Evolutionary conservation across 2,888 invertebrate genomes (phyloP).

Genomic region (Torymus tubicola): DNA sequence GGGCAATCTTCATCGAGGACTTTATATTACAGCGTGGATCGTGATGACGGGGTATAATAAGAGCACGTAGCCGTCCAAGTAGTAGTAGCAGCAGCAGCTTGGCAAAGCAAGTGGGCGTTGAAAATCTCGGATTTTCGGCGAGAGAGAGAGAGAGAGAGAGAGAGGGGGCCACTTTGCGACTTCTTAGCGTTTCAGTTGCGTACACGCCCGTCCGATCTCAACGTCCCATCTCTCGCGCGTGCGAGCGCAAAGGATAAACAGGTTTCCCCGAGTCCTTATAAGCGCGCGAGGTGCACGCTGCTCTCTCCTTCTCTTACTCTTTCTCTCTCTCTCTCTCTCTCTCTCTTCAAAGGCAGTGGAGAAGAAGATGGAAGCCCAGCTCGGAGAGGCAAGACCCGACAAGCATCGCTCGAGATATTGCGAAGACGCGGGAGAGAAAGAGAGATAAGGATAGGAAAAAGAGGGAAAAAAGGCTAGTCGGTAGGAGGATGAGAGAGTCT

Average conservation of each 20-base stretch:
- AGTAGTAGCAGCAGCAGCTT: background rate
- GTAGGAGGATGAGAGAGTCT: background rate
- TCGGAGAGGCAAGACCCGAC: background rate
- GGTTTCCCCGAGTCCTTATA: slow-evolving; percentile 69
- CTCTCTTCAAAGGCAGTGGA: slow-evolving; percentile 53
- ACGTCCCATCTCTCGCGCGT: slow-evolving; percentile 62
- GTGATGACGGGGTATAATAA: slow-evolving; percentile 9
- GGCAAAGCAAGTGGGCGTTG: slow-evolving; percentile 27
- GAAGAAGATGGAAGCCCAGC: slow-evolving; percentile 26
- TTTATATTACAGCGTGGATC: too few species aligned
- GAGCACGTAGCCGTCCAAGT: too few species aligned
- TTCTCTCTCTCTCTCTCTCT: too few species aligned
- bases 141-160: too few species aligned
- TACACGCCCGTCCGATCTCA: slow-evolving; percentile 60
- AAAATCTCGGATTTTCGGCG: slow-evolving; percentile 10
- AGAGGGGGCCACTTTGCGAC: too few species aligned
- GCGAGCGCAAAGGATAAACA: slow-evolving; percentile 66
- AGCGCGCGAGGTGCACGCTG: slow-evolving; percentile 27
- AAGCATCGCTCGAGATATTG: slow-evolving; percentile 26
- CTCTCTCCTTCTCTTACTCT: background rate
- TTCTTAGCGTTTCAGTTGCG: background rate
- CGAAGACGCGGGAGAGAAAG: background rate
- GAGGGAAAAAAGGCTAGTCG: background rate
- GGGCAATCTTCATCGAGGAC: too few species aligned
- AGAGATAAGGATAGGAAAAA: background rate